phyloP scores from a whole-genome alignment of 2,888 invertebrate species.

The Harmothoe impar region DNA sequence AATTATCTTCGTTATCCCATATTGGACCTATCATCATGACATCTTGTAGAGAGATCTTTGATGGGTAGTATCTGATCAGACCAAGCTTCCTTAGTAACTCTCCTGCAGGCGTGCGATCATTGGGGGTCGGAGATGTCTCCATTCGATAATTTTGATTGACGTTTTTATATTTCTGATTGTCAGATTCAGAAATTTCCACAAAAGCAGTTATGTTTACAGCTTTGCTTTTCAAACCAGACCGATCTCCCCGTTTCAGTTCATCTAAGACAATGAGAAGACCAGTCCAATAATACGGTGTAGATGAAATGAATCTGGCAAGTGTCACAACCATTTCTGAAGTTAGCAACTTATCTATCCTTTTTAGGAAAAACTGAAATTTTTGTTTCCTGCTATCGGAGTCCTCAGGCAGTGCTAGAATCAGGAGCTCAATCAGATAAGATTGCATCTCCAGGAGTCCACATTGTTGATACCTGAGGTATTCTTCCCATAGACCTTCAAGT shows the following conservation, averaged over 20 bases:
- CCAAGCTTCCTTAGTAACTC: not conserved
- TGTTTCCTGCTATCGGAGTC: not conserved
- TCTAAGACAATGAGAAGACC: not conserved
- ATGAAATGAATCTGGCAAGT: not conserved
- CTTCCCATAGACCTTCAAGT: not conserved
- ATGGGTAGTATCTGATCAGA: not conserved
- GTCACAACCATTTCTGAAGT: not conserved
- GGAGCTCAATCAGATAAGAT: not conserved
- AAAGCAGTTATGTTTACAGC: not conserved
- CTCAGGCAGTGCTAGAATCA: not conserved
- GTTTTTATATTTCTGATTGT: not conserved
- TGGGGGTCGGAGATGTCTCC: not conserved
- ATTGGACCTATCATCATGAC: not conserved
- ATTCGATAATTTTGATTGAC: not conserved
- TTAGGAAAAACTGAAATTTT: not conserved
- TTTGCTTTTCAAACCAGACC: not conserved
- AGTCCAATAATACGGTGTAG: slow-evolving; percentile 26
- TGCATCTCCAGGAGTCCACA: not conserved
- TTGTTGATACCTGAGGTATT: not conserved
- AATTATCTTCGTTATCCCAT: not conserved
- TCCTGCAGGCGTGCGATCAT: not conserved
- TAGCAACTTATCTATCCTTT: not conserved
- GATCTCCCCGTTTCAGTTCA: not conserved
- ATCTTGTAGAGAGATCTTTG: slow-evolving; percentile 9
- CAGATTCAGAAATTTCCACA: not conserved